Base-by-base conservation (phyloP, 2,797 vertebrate species). In the Schizothorax lantsangensis region DNA sequence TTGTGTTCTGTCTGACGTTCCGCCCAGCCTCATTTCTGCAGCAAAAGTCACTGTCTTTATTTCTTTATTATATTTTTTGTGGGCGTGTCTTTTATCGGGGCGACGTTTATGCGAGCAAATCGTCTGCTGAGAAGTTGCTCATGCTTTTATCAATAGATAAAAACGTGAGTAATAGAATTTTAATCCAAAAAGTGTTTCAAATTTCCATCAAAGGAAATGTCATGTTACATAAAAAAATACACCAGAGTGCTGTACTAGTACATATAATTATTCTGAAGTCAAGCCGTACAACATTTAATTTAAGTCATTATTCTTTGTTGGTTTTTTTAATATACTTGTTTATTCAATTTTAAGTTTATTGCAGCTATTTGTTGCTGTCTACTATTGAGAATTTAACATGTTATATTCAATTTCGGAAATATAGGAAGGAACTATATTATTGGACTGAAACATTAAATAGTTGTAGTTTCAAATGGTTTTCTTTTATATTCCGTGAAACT, bases 41-140 rank as follows among this genome's bases (percentile, higher is more conserved):
- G 45, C n/a, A 45, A 54, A 88, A 79, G 80, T 83, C 87, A 83
- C 82, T 40, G 45, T 40, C 19, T 71, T 45, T 26, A 52, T 82
- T 77, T 30, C 6, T 23, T 30, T 30, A 30, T 30, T 7, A 1
- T 15, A 23, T n/a, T 52, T 38, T 84, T 8, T 36, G 8, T 52
- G 72, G 30, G 57, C 2, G 72, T 64, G 33, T 79, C 6, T 36
- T 30, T 17, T 49, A 43, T 78, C 3, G 36, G 30, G 7, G n/a
- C 5, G 4, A 6, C 2, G 12, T 12, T 64, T 47, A 47, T 12
- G 7, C 2, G 0, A 19, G 54, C 4, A 62, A 10, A 26, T 43
- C 38, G 0, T 64, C 57, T 43, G n/a, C 36, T 62, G 40, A 64
- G 40, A 47, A 3, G 26, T n/a, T 83, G 33, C 26, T 74, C 54